Evolutionary conservation across 2,888 invertebrate species (phyloP), one percentile per base, ranked within the genome.

Genomic region (Trilocha varians): DNA sequence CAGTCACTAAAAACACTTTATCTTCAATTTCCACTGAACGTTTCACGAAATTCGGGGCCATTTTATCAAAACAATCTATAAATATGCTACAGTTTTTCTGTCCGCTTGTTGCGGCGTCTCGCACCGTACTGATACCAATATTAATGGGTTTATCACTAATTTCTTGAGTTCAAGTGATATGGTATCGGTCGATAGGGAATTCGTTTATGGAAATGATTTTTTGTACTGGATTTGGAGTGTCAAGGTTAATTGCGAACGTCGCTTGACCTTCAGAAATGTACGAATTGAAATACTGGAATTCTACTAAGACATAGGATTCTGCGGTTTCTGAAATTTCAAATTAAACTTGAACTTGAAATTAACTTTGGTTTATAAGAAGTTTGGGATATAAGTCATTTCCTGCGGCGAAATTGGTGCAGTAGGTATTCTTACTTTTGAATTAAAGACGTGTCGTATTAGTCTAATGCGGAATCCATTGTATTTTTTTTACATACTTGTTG

Each of bases 1-100:
- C 83, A 0, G 79, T 80, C 48, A 83, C 80, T 41, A 83, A 52
- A 50, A 75, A 64, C 56, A 83, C 78, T 67, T 79, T 82, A 14
- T 73, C 70, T 13, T 75, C 62, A 35, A 75, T 51, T 63, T 55
- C 46, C 13, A 52, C 42, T 3, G 53, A 51, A 16, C 53, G 52
- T 46, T 55, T 59, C 40, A 56, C 56, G 39, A 57, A 47, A 38
- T 39, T 44, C 14, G 47, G 51, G 11, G 59, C 60, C 64, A 64
- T 53, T 50, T 47, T 43, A 45, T 44, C 49, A 41, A 44, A 41
- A 38, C 16, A 17, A 17, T 3, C 14, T 17, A 36, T 36, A 5
- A 17, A 13, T 13, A 6, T 3, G 13, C 13, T 37, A 18, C 17
- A 37, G 25, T 14, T 17, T 14, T 18, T 17, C 13, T n/a, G 32